These are phyloP conservation scores for Cossypha heuglini DNA, from an alignment of 2,797 vertebrate species.

Conservation along the genomic window DNA sequence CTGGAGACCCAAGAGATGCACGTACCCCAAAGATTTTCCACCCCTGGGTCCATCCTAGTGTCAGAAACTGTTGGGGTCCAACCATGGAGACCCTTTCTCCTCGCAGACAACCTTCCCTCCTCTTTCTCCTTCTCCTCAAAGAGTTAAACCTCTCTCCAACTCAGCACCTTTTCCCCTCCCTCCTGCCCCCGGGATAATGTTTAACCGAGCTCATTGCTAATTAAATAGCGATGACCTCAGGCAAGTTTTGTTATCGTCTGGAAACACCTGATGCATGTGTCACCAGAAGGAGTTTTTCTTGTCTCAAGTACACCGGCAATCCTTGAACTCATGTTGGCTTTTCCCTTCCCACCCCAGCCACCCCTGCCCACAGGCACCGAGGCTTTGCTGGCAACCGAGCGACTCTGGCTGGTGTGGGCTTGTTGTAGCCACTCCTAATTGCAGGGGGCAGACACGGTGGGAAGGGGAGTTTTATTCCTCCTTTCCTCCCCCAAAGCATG, in stretches of 20 bases:
- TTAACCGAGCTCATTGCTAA: constrained; percentile 62
- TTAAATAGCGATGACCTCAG: constrained; percentile 69
- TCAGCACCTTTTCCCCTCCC: constrained; percentile 12
- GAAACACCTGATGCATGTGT: constrained; percentile 68
- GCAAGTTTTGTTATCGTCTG: constrained; percentile 64
- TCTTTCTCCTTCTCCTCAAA: not conserved
- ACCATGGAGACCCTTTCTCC: not conserved
- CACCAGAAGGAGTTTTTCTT: constrained; percentile 50
- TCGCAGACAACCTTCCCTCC: not conserved
- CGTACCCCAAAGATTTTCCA: not conserved
- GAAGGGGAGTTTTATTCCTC: not conserved
- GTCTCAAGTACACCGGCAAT: constrained; percentile 41
- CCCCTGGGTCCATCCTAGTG: not conserved
- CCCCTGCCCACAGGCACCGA: not conserved
- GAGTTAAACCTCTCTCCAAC: constrained; percentile 38
- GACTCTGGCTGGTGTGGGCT: rapidly evolving
- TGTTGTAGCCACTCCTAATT: not conserved
- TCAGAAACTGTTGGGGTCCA: no score
- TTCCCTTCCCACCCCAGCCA: not conserved
- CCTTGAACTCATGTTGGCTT: constrained; percentile 44
- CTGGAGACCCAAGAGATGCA: rapidly evolving
- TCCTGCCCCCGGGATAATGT: constrained; percentile 46
- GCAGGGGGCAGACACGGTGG: not conserved
- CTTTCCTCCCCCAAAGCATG: not conserved
- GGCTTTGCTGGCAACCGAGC: rapidly evolving